These are phyloP conservation scores for Anguilla obscura DNA, from an alignment of 2,797 vertebrate species.

Conservation along the genomic window DNA sequence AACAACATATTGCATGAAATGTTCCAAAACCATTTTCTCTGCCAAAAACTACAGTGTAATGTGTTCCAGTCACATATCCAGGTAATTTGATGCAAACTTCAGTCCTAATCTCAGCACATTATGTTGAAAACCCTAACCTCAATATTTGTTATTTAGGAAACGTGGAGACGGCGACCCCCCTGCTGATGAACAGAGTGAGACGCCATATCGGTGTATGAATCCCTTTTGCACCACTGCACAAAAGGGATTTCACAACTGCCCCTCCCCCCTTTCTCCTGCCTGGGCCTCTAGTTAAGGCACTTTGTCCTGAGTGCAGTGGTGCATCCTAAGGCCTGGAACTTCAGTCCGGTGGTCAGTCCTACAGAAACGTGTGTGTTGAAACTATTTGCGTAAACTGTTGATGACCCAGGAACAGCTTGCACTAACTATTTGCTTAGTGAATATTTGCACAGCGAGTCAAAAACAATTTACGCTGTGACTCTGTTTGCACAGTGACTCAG, in stretches of 20 bases:
- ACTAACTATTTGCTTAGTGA: no score
- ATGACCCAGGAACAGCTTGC: no score
- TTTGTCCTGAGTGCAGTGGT: neutral
- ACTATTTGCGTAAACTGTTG: no score
- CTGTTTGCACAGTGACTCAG: no score
- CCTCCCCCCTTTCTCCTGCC: neutral
- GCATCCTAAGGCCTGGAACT: neutral
- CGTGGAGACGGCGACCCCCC: neutral
- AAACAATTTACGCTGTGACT: no score
- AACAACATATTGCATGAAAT: neutral
- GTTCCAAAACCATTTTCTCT: neutral
- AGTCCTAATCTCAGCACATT: neutral
- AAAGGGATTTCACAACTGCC: neutral
- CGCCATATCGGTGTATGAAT: neutral
- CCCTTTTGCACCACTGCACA: neutral
- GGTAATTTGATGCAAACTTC: neutral
- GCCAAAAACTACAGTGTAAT: neutral
- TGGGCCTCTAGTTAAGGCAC: neutral
- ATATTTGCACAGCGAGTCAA: no score
- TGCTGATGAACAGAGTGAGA: neutral
- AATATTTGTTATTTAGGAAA: neutral
- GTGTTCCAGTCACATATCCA: neutral
- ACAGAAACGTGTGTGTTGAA: neutral
- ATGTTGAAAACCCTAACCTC: neutral
- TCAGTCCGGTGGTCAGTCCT: neutral